Base-by-base conservation (phyloP, 1,140 invertebrate species). In the Charaxes varanes region DNA sequence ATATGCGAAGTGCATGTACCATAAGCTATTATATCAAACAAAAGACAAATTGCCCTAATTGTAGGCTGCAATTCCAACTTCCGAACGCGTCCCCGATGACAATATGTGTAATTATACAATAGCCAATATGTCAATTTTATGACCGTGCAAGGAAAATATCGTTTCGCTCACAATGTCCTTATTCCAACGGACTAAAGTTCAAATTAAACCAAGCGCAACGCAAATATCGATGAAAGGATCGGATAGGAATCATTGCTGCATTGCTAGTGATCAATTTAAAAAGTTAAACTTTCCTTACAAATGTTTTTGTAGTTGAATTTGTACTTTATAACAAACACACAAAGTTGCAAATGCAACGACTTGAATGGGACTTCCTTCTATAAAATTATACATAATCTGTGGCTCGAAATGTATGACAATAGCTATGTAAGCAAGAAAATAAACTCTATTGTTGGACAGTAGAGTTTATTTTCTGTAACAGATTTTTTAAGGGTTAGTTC, bases 111-210 rank as follows among this genome's bases (percentile, higher is more conserved):
- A 56, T 56, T 56, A 49, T 47, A 50, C 43, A 49, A 49, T 49
- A 36, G 41, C 32, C 41, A 53, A 57, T 56, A 53, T 54, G 50
- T 57, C 54, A 62, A 34, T 57, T 60, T 56, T 56, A 47, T 57
- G 48, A 40, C 32, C 38, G 24, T 14, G 7, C 4, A 21, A 40
- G 14, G 12, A 8, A 40, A 19, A 11, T 13, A 4, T 41, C 17
- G 19, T 27, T 16, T 8, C 12, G 24, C 17, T 2, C 7, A n/a
- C 6, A 14, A 28, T 28, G 7, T 12, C 11, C 11, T 18, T 48
- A 26, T 4, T 2, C 1, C 4, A 2, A 13, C 2, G 8, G 0
- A 21, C 30, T 48, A 41, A 19, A 19, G 32, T 27, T 23, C 13
- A 41, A 37, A 36, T 15, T 48, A n/a, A n/a, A n/a, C n/a, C n/a